phyloP scores from a whole-genome alignment of 2,888 invertebrate species.

The Ptilodon capucinus region DNA sequence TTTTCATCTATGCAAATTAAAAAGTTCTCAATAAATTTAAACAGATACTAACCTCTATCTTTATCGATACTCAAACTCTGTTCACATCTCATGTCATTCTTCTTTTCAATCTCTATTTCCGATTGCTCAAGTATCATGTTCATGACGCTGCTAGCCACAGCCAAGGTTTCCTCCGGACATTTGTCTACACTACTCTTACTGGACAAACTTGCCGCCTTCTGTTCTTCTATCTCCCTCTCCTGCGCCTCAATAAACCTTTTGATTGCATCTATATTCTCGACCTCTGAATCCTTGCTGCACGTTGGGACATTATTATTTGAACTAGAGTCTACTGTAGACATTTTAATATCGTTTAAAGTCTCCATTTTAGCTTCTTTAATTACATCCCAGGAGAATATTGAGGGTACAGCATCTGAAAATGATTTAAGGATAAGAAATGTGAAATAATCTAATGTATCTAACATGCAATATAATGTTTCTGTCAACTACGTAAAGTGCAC shows the following conservation, averaged over 20 bases:
- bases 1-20: too few species aligned
- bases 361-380: conserved; percentile 40
- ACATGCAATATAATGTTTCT: conserved; percentile 23
- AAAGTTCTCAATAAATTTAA: too few species aligned
- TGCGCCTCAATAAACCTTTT: conserved; percentile 66
- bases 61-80: conserved; percentile 38
- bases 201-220: conserved; percentile 12
- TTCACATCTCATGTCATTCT: conserved; percentile 37
- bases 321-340: conserved; percentile 9
- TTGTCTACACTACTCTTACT: conserved; percentile 6
- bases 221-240: conserved; percentile 49
- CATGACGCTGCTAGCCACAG: conserved; percentile 59
- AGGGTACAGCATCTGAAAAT: conserved; percentile 85
- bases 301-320: conserved; percentile 23
- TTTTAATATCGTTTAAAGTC: conserved; percentile 7
- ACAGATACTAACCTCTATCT: conserved; percentile 23
- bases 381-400: conserved; percentile 85
- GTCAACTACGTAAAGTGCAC: not conserved
- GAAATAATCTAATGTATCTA: conserved; percentile 2
- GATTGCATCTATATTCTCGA: conserved; percentile 69
- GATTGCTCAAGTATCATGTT: conserved; percentile 62
- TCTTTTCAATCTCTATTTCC: conserved; percentile 46
- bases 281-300: conserved; percentile 53
- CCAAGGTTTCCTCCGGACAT: conserved; percentile 36
- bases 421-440: not conserved